Evolutionary conservation across 1,140 invertebrate species (phyloP).

Genomic region (Elysia chlorotica): DNA sequence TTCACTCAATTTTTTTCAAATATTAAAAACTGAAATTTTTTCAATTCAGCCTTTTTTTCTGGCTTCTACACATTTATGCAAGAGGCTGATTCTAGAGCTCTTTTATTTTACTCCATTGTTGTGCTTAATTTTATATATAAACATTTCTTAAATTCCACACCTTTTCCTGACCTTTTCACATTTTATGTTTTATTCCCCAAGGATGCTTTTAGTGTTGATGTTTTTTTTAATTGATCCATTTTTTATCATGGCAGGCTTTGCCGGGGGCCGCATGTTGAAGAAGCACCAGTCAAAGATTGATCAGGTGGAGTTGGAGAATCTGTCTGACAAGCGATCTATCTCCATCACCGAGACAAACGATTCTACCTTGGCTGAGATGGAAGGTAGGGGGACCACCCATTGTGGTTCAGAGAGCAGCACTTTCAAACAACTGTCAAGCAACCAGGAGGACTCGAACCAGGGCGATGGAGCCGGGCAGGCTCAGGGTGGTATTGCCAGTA

Average conservation of each 20-base stretch:
- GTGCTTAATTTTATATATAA: background rate
- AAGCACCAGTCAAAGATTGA: background rate
- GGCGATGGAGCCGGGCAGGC: background rate
- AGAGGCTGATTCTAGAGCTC: background rate
- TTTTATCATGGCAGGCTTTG: slow-evolving; percentile 4
- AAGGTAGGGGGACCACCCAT: too few relatives aligned
- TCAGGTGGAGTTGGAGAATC: slow-evolving; percentile 4
- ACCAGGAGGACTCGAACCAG: too few relatives aligned
- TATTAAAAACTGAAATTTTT: too few relatives aligned
- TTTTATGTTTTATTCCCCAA: background rate
- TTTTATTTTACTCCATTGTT: background rate
- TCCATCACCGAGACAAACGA: background rate
- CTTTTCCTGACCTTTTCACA: too few relatives aligned
- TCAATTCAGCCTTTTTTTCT: too few relatives aligned
- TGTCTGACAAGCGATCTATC: slow-evolving; percentile 12
- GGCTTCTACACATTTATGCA: background rate
- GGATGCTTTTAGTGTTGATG: background rate
- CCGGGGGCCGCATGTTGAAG: background rate
- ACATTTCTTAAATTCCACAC: too few relatives aligned
- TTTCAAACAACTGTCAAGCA: too few relatives aligned
- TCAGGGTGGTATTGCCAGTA: background rate
- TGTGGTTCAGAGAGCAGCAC: too few relatives aligned
- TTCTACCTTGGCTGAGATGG: background rate
- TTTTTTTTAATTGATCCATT: background rate
- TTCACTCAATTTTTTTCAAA: too few relatives aligned